These are phyloP conservation scores for Tinea semifulvella DNA, from an alignment of 2,888 invertebrate species.

Conservation along the genomic window DNA sequence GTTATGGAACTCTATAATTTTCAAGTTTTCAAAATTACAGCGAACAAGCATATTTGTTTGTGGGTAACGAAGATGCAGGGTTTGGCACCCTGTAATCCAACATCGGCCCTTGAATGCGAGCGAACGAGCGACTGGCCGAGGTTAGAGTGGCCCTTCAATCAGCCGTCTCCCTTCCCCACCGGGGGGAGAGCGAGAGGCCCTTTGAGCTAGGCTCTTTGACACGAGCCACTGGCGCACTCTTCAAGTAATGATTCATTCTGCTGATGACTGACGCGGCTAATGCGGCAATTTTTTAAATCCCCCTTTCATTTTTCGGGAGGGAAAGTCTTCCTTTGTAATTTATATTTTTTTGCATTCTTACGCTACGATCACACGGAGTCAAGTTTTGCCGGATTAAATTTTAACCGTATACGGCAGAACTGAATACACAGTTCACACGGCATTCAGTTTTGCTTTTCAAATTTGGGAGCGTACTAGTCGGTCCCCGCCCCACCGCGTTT, in stretches of 20 bases:
- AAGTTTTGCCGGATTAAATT: too few relatives aligned
- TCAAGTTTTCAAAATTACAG: conserved; percentile 6
- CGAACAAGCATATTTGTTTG: conserved; percentile 50
- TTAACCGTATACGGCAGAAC: too few relatives aligned
- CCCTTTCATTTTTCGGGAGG: conserved; percentile 27
- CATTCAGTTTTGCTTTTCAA: too few relatives aligned
- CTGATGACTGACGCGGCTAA: conserved; percentile 65
- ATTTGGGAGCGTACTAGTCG: too few relatives aligned
- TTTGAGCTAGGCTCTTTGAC: conserved; percentile 65
- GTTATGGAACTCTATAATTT: background rate
- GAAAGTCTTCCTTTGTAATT: conserved; percentile 7
- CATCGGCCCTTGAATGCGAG: conserved; percentile 62
- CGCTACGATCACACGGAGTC: background rate
- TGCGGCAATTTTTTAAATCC: conserved; percentile 37
- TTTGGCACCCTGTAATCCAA: conserved; percentile 64
- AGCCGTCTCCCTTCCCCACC: conserved; percentile 34
- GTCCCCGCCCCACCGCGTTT: too few relatives aligned
- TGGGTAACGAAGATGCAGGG: conserved; percentile 62
- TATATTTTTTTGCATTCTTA: conserved; percentile 6
- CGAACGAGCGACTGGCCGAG: conserved; percentile 62
- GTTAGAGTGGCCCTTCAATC: conserved; percentile 66
- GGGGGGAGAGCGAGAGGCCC: conserved; percentile 44
- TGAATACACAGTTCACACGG: too few relatives aligned
- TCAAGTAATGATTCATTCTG: conserved; percentile 67
- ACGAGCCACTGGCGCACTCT: conserved; percentile 65